Conservation (phyloP, 2,888 invertebrate species). For the Linnaemya tessellans region DNA sequence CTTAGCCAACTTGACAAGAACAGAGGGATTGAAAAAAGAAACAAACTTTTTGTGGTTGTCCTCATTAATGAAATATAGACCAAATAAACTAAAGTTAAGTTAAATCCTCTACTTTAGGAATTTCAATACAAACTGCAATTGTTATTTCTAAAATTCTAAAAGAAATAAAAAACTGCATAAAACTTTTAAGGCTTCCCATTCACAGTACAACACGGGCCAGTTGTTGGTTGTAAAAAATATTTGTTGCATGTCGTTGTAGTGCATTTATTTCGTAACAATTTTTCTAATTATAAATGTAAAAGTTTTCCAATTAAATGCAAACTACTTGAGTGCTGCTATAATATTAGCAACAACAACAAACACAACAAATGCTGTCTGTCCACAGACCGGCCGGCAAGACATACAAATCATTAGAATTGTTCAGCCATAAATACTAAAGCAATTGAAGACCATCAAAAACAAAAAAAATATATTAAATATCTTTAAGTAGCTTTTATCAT, state of each 20-base stretch:
- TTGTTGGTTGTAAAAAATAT: slow-evolving; percentile 9
- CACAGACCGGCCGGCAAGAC: not conserved
- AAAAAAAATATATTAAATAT: slow-evolving; percentile 37
- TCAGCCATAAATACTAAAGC: slow-evolving; percentile 29
- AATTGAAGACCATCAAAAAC: slow-evolving; percentile 9
- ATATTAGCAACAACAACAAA: not conserved
- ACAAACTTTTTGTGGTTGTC: too few species aligned
- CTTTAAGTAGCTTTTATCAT: slow-evolving; percentile 8
- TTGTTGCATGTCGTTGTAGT: slow-evolving; percentile 60
- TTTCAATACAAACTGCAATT: not conserved
- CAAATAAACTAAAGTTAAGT: not conserved
- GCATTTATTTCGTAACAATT: slow-evolving; percentile 66
- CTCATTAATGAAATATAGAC: too few species aligned
- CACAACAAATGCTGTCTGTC: slow-evolving; percentile 37
- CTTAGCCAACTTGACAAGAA: too few species aligned
- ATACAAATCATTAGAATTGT: slow-evolving; percentile 49
- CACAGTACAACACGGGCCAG: not conserved
- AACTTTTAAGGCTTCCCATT: slow-evolving; percentile 33
- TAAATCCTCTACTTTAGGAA: not conserved
- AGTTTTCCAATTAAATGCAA: slow-evolving; percentile 71
- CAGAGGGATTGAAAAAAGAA: too few species aligned
- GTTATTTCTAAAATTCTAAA: not conserved
- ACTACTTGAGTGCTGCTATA: slow-evolving; percentile 53
- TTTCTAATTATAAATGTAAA: slow-evolving; percentile 68
- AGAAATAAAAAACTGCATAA: slow-evolving; percentile 1